Evolutionary conservation across 2,797 vertebrate species (phyloP), one percentile per base, ranked within the genome.

Genomic region (Arnoldichthys spilopterus): DNA sequence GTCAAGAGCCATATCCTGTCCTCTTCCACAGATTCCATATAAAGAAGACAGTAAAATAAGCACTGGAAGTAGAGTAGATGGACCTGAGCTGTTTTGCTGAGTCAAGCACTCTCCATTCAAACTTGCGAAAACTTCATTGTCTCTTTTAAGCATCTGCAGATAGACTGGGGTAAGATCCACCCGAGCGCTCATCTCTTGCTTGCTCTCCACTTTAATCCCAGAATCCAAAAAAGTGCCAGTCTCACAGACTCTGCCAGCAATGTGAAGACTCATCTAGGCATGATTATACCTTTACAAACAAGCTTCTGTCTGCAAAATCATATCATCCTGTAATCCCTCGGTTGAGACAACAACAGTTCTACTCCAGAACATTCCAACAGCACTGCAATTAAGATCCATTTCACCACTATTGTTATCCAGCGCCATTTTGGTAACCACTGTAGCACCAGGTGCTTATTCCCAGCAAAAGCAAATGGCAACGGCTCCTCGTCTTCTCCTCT

Each of bases 381-480:
- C 68, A 58, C 74, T 83, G 82, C 79, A 79, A 83, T 83, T 83
- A 85, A 81, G 61, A 83, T 74, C 73, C 77, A 79, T 74, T 78
- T 79, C 76, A 47, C 56, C 68, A 76, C 53, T 63, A 73, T 51
- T 68, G 73, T 83, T 51, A 81, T 85, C 78, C 76, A 56, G 67
- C 84, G 77, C 88, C 89, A 91, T 91, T 90, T 91, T 77, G 78
- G 80, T 90, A 90, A 90, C 90, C 90, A 88, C 89, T 83, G 91
- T 87, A 90, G 76, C 79, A 74, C 79, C 86, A 84, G 85, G 86
- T 90, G 89, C 92, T 90, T 88, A 88, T 86, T 90, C 58, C 70
- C 75, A 85, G 86, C 88, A 90, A 90, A 91, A 83, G 76, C 83
- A 83, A 85, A 86, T 81, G 78, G 81, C 79, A 74, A 74, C 72